Conservation (phyloP, 2,888 invertebrate species). For the Chironomus riparius region DNA sequence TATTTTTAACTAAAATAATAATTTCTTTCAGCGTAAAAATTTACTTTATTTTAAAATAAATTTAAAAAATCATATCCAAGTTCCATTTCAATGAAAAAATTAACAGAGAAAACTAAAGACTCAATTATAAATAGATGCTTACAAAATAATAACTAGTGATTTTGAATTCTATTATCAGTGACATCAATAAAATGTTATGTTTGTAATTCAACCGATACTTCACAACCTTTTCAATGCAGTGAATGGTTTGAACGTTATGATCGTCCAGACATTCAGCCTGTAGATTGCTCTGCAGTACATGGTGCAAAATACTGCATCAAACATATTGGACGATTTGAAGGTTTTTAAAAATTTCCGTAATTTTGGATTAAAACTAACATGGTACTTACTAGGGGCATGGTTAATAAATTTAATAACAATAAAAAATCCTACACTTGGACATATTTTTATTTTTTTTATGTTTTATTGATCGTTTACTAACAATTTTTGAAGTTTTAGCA, state of each 20-base stretch:
- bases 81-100: no score
- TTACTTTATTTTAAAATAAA: no score
- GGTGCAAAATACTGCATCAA: conserved; percentile 86
- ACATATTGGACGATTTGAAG: conserved; percentile 85
- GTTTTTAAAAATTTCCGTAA: conserved; percentile 39
- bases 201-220: conserved; percentile 74
- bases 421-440: no score
- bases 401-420: not conserved
- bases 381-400: not conserved
- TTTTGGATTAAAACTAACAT: not conserved
- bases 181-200: conserved; percentile 73
- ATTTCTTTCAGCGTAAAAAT: no score
- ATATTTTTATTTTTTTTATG: no score
- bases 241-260: conserved; percentile 60
- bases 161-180: conserved; percentile 39
- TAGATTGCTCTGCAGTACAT: conserved; percentile 69
- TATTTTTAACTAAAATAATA: no score
- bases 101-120: no score
- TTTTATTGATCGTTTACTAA: not conserved
- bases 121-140: no score
- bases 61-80: no score
- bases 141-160: no score
- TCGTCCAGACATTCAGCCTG: conserved; percentile 54
- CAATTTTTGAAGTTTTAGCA: conserved; percentile 39
- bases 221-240: conserved; percentile 72